Evolutionary conservation across 2,888 invertebrate species (phyloP).

Genomic region (Tolmerus cingulatus): DNA sequence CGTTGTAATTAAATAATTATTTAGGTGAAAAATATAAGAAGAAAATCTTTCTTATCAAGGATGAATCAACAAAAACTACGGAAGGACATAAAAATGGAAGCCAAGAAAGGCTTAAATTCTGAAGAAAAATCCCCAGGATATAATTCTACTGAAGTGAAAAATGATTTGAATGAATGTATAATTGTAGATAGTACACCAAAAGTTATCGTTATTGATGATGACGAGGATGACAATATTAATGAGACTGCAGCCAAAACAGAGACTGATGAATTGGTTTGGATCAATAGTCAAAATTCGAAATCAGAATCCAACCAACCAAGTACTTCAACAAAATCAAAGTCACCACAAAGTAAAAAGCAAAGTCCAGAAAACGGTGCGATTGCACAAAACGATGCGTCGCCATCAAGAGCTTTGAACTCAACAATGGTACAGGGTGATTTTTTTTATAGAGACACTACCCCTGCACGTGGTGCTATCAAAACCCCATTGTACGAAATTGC

Average conservation of each 20-base stretch:
- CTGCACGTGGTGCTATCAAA: neutral
- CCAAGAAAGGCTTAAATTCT: neutral
- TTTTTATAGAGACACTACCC: neutral
- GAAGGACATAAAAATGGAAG: neutral
- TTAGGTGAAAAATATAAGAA: neutral
- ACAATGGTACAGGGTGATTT: neutral
- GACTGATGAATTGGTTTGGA: neutral
- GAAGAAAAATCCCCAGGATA: neutral
- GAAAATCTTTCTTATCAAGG: neutral
- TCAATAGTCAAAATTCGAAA: neutral
- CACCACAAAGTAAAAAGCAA: neutral
- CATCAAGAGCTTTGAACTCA: neutral
- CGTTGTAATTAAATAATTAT: neutral
- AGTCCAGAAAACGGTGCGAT: neutral
- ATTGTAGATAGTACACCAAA: slow-evolving; percentile 31
- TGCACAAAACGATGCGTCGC: neutral
- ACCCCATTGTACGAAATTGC: neutral
- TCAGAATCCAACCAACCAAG: neutral
- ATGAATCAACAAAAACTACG: neutral
- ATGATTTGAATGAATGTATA: slow-evolving; percentile 20
- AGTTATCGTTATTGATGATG: slow-evolving; percentile 44
- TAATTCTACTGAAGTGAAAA: neutral
- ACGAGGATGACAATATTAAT: neutral
- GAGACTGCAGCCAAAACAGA: neutral
- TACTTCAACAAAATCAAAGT: neutral